Percentiles rank a stretch among this genome's conserved stretches.
Conservation (phyloP, 2,888 invertebrate genomes). For the Sceliomorpha sp. region DNA sequence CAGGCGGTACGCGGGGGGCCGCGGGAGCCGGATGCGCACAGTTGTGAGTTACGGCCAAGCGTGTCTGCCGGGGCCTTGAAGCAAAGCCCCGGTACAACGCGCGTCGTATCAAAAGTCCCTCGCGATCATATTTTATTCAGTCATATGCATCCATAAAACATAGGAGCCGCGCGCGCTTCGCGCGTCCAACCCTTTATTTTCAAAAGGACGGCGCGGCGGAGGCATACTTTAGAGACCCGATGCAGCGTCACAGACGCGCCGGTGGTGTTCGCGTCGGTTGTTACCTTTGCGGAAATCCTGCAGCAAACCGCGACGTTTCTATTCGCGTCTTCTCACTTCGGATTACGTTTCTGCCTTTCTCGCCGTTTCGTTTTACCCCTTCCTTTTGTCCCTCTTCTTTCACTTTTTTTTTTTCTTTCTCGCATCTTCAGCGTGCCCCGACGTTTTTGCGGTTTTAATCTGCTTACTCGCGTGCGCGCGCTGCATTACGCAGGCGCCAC, state of each 20-base stretch:
- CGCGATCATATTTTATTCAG: conserved; percentile 72
- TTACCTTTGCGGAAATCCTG: conserved; percentile 27
- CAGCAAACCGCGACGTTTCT: too few relatives aligned
- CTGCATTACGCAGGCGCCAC: conserved; percentile 41
- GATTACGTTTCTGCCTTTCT: conserved; percentile 9
- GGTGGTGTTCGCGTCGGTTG: too few relatives aligned
- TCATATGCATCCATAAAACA: conserved; percentile 72
- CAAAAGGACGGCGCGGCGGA: conserved; percentile 30
- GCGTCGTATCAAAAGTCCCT: conserved; percentile 69
- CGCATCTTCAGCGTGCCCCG: conserved; percentile 8
- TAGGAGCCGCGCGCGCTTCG: too few relatives aligned
- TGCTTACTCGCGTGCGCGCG: too few relatives aligned
- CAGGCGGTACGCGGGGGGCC: too few relatives aligned
- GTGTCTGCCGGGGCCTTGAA: too few relatives aligned
- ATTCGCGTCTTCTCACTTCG: too few relatives aligned
- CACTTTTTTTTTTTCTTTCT: conserved; percentile 7
- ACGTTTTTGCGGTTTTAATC: not conserved
- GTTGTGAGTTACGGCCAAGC: too few relatives aligned
- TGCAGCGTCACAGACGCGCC: too few relatives aligned
- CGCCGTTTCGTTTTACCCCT: conserved; percentile 9
- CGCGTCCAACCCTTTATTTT: conserved; percentile 61
- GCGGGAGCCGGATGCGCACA: too few relatives aligned
- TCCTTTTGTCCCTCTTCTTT: conserved; percentile 16
- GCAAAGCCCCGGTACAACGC: too few relatives aligned
- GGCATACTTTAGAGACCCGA: too few relatives aligned